phyloP scores from a whole-genome alignment of 2,797 vertebrate species.

The Anisognathus igniventris region DNA sequence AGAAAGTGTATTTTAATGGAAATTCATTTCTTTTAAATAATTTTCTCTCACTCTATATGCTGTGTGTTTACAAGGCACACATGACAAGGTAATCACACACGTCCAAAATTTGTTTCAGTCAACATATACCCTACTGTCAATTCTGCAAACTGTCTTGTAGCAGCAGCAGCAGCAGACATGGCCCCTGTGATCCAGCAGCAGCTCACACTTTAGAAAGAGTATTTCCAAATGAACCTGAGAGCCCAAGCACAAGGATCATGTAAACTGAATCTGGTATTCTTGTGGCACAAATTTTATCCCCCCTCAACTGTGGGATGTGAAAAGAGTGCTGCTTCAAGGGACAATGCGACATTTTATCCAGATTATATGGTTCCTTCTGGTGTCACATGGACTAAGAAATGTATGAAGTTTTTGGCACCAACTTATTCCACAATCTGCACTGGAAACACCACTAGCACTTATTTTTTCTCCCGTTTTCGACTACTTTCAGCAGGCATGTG shows the following conservation, averaged over 20 bases:
- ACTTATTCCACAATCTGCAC: neutral
- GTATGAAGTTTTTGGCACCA: neutral
- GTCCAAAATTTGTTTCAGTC: neutral
- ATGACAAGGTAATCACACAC: accelerated
- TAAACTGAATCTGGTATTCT: neutral
- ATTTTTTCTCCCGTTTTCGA: neutral
- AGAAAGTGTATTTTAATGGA: neutral
- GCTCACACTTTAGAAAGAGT: neutral
- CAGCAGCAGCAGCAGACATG: neutral
- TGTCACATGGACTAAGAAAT: neutral
- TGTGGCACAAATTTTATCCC: neutral
- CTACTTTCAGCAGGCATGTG: neutral
- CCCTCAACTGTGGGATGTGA: neutral
- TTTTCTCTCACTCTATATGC: neutral
- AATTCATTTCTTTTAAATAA: neutral
- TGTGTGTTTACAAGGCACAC: neutral
- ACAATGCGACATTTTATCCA: neutral
- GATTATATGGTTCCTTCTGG: neutral
- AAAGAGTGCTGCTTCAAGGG: neutral
- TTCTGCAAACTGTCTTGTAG: neutral
- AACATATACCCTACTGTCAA: neutral
- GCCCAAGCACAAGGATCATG: neutral
- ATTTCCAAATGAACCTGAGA: neutral
- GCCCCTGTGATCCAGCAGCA: neutral
- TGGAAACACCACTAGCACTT: neutral